A percentile compares a stretch with the other conserved stretches of the same genome.
phyloP scores from a whole-genome alignment of 2,888 invertebrate genomes.

The Diaperis boleti region DNA sequence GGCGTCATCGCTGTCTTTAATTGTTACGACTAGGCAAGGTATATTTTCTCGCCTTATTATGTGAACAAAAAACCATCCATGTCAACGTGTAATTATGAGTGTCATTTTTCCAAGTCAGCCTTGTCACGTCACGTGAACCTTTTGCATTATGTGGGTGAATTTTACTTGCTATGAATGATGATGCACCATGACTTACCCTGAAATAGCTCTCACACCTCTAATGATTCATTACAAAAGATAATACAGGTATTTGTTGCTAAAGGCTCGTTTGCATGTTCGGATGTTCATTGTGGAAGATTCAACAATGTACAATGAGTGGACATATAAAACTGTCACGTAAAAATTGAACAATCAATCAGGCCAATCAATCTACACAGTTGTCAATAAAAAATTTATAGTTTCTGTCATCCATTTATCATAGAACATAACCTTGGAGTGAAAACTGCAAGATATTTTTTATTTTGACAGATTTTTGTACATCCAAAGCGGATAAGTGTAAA shows the following conservation, averaged over 20 bases:
- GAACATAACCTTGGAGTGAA: no score
- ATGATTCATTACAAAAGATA: conserved; percentile 15
- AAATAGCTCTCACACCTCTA: conserved; percentile 14
- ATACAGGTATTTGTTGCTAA: background rate
- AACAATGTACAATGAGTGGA: no score
- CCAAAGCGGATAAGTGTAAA: no score
- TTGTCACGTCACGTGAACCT: conserved; percentile 12
- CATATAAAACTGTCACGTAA: no score
- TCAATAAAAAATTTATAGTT: no score
- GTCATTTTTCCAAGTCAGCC: conserved; percentile 17
- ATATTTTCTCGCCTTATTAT: conserved; percentile 8
- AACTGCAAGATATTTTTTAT: no score
- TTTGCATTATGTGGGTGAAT: conserved; percentile 19
- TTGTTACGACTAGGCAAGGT: conserved; percentile 20
- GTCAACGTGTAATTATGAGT: conserved; percentile 26
- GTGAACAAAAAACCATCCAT: conserved; percentile 18
- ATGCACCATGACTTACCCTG: background rate
- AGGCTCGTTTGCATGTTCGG: no score
- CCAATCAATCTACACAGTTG: no score
- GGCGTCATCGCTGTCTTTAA: conserved; percentile 29
- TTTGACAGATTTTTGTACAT: no score
- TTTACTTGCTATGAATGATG: background rate
- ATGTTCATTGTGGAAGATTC: no score
- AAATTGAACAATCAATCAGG: no score
- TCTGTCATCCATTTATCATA: no score